These are phyloP conservation scores for Pristionchus mayeri DNA, from an alignment of 2,888 invertebrate genomes.

Conservation along the genomic window DNA sequence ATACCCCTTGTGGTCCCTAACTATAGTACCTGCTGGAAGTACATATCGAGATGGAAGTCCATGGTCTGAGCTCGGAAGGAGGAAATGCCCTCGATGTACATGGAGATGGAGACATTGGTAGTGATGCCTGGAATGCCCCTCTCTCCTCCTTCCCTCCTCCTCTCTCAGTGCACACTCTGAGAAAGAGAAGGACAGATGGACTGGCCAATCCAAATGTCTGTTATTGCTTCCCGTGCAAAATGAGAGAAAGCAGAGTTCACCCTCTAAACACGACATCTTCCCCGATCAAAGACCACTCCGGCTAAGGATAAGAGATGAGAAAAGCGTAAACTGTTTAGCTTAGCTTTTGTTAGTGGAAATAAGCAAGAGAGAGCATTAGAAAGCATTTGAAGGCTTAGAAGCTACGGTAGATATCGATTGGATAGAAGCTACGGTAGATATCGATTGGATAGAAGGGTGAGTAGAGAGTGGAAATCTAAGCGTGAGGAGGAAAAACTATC, in stretches of 20 bases:
- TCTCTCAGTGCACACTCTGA: conserved; percentile 29
- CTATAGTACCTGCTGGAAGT: conserved; percentile 69
- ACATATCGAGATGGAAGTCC: conserved; percentile 76
- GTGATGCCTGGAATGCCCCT: conserved; percentile 62
- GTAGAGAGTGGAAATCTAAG: conserved; percentile 11
- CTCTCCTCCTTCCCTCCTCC: neutral
- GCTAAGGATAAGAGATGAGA: conserved; percentile 21
- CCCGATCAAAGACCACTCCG: conserved; percentile 6
- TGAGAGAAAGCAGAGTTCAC: neutral
- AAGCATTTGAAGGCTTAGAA: neutral
- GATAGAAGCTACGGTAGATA: neutral
- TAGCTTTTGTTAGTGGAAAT: conserved; percentile 8
- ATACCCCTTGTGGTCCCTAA: neutral
- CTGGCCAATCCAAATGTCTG: neutral
- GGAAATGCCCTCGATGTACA: conserved; percentile 76
- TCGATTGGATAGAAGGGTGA: conserved; percentile 6
- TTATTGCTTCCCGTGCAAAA: neutral
- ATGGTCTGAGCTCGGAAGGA: conserved; percentile 76
- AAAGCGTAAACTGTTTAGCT: conserved; percentile 44
- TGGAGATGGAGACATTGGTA: conserved; percentile 75
- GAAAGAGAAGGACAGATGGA: conserved; percentile 5
- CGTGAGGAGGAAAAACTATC: neutral
- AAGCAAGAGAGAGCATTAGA: conserved; percentile 31
- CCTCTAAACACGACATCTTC: conserved; percentile 1
- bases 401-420: neutral